phyloP scores from a whole-genome alignment of 2,797 vertebrate genomes.

The Hapalemur alaotrensis region DNA sequence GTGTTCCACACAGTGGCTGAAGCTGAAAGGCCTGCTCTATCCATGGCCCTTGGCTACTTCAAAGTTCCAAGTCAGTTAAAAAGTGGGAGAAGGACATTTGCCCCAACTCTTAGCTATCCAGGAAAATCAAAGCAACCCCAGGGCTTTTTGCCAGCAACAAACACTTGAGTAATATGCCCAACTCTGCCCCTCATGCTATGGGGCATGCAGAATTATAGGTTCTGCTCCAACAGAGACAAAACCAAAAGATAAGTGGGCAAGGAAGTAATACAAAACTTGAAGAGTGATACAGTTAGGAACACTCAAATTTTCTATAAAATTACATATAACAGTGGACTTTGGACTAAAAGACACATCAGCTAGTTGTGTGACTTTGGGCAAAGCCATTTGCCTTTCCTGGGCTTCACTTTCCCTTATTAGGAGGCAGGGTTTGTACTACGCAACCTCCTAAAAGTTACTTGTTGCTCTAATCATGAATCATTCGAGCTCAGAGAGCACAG shows the following conservation, averaged over 20 bases:
- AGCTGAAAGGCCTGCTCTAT: neutral
- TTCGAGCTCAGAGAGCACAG: neutral
- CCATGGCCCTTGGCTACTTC: neutral
- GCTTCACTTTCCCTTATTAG: neutral
- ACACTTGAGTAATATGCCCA: neutral
- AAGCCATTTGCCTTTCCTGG: constrained; percentile 12
- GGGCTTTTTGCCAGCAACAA: neutral
- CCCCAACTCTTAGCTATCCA: neutral
- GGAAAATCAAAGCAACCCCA: neutral
- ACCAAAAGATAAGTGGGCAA: neutral
- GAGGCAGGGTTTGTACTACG: neutral
- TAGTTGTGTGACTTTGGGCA: neutral
- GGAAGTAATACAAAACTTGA: neutral
- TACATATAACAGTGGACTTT: neutral
- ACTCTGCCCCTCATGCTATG: neutral
- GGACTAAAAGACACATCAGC: neutral
- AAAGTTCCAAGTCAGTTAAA: neutral
- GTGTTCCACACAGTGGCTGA: neutral
- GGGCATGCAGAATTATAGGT: neutral
- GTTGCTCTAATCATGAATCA: neutral
- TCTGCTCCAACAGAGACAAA: neutral
- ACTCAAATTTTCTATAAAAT: neutral
- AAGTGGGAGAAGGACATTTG: neutral
- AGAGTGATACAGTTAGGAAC: neutral
- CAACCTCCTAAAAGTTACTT: neutral